phyloP scores from a whole-genome alignment of 2,888 invertebrate genomes.

The Pollenia labialis region DNA sequence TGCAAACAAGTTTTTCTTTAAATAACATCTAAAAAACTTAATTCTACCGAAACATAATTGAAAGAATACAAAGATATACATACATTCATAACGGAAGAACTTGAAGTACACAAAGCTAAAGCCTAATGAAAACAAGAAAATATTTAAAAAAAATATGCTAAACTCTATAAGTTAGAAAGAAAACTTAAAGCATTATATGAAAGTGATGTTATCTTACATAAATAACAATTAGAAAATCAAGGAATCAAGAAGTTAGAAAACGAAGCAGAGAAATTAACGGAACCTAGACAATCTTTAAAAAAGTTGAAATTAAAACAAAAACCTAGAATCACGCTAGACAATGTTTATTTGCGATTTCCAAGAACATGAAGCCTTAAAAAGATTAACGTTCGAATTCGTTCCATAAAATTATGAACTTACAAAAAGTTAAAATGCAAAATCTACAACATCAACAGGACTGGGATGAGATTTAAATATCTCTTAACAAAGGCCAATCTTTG shows the following conservation, averaged over 20 bases:
- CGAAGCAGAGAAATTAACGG: slow-evolving; percentile 59
- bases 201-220: background rate
- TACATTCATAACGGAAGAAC: too few species aligned
- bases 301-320: slow-evolving; percentile 22
- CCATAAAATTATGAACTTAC: slow-evolving; percentile 77
- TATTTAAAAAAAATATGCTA: background rate
- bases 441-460: slow-evolving; percentile 80
- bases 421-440: slow-evolving; percentile 78
- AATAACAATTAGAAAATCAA: slow-evolving; percentile 37
- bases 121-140: too few species aligned
- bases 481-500: slow-evolving; percentile 76
- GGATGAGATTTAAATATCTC: slow-evolving; percentile 77
- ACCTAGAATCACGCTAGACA: slow-evolving; percentile 38
- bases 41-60: too few species aligned
- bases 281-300: slow-evolving; percentile 40
- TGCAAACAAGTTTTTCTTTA: too few species aligned
- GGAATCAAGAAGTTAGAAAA: slow-evolving; percentile 36
- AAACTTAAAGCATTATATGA: background rate
- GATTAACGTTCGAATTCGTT: slow-evolving; percentile 75
- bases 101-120: too few species aligned
- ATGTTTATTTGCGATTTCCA: slow-evolving; percentile 33
- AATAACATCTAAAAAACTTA: too few species aligned
- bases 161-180: too few species aligned
- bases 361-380: slow-evolving; percentile 36
- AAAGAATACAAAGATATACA: too few species aligned